These are phyloP conservation scores for Cyanoderma ruficeps DNA, from an alignment of 2,113 vertebrate genomes.

Conservation along the genomic window DNA sequence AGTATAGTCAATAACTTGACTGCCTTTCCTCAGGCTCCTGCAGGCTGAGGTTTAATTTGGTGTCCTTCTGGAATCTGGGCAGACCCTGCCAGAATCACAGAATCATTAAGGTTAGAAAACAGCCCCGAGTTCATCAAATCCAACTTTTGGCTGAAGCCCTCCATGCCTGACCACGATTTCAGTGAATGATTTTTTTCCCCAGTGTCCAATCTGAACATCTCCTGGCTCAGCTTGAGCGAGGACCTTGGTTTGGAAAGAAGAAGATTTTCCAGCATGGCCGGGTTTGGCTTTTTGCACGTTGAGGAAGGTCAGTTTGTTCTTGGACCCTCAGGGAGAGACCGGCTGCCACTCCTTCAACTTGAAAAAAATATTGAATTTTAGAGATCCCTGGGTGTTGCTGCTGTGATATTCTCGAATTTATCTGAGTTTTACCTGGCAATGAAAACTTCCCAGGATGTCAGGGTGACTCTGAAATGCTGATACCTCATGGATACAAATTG, in stretches of 20 bases:
- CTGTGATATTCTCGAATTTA: background rate
- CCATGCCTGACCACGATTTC: fast-evolving
- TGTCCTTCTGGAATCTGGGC: background rate
- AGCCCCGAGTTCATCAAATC: background rate
- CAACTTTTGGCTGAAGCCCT: fast-evolving
- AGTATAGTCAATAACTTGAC: background rate
- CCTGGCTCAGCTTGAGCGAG: background rate
- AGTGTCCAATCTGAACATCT: background rate
- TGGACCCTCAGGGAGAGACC: background rate
- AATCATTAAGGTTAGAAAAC: background rate
- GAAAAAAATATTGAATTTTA: background rate
- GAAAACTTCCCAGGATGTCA: background rate
- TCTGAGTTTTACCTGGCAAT: background rate
- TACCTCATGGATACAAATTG: background rate
- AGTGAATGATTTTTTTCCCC: background rate
- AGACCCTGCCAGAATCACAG: background rate
- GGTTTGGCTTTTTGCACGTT: background rate
- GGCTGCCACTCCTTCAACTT: background rate
- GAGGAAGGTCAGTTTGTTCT: background rate
- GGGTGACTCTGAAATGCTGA: background rate
- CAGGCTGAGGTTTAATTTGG: background rate
- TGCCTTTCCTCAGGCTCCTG: background rate
- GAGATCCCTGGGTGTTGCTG: fast-evolving
- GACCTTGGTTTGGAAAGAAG: background rate
- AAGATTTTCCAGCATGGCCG: background rate